Conservation (phyloP, 2,888 invertebrate species). For the Limnephilus lunatus region DNA sequence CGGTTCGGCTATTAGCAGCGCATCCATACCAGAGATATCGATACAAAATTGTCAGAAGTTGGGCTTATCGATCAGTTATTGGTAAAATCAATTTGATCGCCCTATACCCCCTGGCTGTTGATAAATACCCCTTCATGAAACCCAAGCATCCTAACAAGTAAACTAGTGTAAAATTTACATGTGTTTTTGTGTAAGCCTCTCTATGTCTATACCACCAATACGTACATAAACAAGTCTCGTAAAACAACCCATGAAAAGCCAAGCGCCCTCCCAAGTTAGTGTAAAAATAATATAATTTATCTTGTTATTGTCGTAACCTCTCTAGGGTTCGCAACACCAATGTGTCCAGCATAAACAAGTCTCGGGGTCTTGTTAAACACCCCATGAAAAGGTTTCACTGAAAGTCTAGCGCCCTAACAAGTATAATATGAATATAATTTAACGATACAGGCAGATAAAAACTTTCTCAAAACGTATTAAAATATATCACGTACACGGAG, state of each 20-base stretch:
- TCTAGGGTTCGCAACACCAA: background rate
- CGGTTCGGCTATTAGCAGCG: no score
- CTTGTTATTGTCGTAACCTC: background rate
- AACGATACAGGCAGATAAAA: constrained; percentile 26
- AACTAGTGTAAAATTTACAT: background rate
- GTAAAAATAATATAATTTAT: background rate
- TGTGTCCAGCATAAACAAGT: background rate
- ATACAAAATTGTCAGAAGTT: no score
- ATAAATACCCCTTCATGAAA: background rate
- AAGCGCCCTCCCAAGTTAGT: background rate
- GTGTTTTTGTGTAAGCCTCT: background rate
- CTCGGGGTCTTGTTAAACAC: background rate
- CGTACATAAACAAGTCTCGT: background rate
- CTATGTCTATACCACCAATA: background rate
- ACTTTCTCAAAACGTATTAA: constrained; percentile 26
- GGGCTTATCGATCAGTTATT: no score
- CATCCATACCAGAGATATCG: no score
- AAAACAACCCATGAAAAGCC: background rate
- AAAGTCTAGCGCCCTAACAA: constrained; percentile 11
- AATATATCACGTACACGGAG: constrained; percentile 25
- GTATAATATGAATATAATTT: constrained; percentile 23
- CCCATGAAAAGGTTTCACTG: background rate
- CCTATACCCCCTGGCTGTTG: background rate
- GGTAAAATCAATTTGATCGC: no score
- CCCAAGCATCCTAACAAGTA: background rate